phyloP scores from a whole-genome alignment of 2,797 vertebrate genomes.

The Echiichthys vipera region DNA sequence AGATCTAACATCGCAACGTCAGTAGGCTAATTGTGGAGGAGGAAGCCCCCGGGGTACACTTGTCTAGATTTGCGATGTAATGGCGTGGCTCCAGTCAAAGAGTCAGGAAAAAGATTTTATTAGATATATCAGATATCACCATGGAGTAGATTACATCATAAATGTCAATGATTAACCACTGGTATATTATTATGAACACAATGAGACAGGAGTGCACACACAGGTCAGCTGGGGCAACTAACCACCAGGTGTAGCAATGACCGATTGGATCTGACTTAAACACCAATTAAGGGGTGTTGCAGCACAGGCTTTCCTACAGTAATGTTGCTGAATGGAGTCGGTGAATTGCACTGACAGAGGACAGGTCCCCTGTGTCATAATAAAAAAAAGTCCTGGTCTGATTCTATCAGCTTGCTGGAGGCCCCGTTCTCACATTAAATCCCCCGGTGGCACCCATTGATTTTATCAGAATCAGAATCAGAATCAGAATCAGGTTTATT shows the following conservation, averaged over 20 bases:
- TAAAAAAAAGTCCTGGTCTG: constrained; percentile 31
- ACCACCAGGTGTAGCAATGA: not conserved
- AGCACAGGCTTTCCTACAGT: not conserved
- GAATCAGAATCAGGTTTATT: too few species aligned
- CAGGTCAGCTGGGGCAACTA: not conserved
- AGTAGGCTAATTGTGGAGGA: not conserved
- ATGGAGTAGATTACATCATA: too few species aligned
- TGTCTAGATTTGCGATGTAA: not conserved
- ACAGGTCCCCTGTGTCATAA: constrained; percentile 26
- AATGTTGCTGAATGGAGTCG: not conserved
- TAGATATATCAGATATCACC: not conserved
- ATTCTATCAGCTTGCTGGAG: constrained; percentile 48
- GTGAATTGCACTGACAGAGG: not conserved
- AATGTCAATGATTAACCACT: too few species aligned
- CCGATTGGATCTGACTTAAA: not conserved
- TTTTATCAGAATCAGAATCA: too few species aligned
- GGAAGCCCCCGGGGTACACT: not conserved
- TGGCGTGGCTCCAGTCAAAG: not conserved
- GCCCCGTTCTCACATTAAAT: not conserved
- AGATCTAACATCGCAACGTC: not conserved
- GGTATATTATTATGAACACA: too few species aligned
- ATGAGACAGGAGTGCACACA: not conserved
- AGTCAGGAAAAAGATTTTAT: not conserved
- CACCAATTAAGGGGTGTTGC: not conserved
- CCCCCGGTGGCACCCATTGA: constrained; percentile 3